Conservation (phyloP, 2,888 invertebrate genomes). For the Sinhomidia bicolor region DNA sequence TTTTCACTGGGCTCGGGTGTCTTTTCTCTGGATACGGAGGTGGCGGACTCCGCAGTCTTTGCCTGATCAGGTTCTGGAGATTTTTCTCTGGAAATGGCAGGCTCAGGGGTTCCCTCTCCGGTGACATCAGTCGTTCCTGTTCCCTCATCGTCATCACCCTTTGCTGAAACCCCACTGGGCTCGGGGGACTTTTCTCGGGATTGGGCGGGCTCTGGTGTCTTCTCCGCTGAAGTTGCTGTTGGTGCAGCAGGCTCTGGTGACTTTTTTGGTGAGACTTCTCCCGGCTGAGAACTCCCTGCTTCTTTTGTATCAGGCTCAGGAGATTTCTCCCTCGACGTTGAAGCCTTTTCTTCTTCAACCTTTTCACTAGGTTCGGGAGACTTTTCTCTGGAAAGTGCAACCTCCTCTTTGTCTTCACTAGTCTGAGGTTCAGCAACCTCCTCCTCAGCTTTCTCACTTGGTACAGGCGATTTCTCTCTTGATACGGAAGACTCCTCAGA, state of each 20-base stretch:
- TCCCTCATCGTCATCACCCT: background rate
- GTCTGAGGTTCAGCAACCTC: too few species aligned
- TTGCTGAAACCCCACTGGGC: slow-evolving; percentile 17
- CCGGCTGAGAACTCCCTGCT: slow-evolving; percentile 27
- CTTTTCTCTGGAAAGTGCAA: too few species aligned
- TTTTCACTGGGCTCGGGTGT: slow-evolving; percentile 53
- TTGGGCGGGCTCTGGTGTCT: background rate
- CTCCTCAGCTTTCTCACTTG: too few species aligned
- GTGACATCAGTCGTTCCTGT: background rate
- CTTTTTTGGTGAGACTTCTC: background rate
- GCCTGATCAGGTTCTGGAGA: slow-evolving; percentile 52
- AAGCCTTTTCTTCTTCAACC: too few species aligned
- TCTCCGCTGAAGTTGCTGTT: background rate
- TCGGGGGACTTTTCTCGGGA: slow-evolving; percentile 53
- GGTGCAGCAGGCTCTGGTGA: slow-evolving; percentile 7
- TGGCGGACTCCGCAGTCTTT: background rate
- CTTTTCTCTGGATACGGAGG: slow-evolving; percentile 41
- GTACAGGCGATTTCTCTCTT: too few species aligned
- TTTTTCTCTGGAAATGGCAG: slow-evolving; percentile 36
- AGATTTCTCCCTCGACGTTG: too few species aligned
- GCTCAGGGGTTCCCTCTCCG: slow-evolving; percentile 41
- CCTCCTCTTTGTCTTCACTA: too few species aligned
- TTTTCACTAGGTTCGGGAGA: too few species aligned
- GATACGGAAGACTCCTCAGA: too few species aligned
- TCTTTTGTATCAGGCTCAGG: slow-evolving; percentile 25